Base-by-base conservation (phyloP, 1,140 invertebrate species). In the Trichogramma pretiosum region DNA sequence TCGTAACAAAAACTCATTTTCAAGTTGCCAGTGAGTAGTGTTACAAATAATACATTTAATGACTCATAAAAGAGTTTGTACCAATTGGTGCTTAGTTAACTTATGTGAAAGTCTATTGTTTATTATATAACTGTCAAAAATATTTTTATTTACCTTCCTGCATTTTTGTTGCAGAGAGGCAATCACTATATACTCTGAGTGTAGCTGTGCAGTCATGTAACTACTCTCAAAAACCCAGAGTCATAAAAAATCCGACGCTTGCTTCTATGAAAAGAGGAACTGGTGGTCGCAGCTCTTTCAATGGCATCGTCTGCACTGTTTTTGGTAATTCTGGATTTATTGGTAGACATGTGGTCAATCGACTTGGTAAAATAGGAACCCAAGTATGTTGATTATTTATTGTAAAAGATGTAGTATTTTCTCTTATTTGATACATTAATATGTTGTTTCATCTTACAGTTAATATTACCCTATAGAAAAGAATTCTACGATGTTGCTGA, bases 231-330 rank as follows among this genome's bases (percentile, higher is more conserved):
- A 32, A 48, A 11, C 55, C 64, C 1, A 40, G 33, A 13, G 41
- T 68, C 0, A 67, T 75, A 4, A 70, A 74, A 51, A 68, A 76
- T 46, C 69, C 75, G 1, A 79, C 78, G 48, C 64, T 83, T n/a
- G 63, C 80, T 23, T 64, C 72, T 5, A 68, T 89, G 56, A 90
- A 88, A 67, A 75, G 87, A 61, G 94, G 93, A 17, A 91, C 88
- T 32, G 94, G 94, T 26, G 94, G 94, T 26, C 81, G 96, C 18
- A 88, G 87, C 53, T 96, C 92, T 59, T 99, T 98, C 63, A 98
- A 87, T 74, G 96, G 97, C 0, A 80, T 90, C 49, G 90, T 98
- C 4, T 93, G 89, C 9, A 99, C 96, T n/a, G 83, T 99, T 3
- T 99, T 99, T 73, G 96, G 96, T 24, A 79, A 79, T 32, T 83